Evolutionary conservation across 2,888 invertebrate genomes (phyloP).

Genomic region (Cantharis flavilabris): DNA sequence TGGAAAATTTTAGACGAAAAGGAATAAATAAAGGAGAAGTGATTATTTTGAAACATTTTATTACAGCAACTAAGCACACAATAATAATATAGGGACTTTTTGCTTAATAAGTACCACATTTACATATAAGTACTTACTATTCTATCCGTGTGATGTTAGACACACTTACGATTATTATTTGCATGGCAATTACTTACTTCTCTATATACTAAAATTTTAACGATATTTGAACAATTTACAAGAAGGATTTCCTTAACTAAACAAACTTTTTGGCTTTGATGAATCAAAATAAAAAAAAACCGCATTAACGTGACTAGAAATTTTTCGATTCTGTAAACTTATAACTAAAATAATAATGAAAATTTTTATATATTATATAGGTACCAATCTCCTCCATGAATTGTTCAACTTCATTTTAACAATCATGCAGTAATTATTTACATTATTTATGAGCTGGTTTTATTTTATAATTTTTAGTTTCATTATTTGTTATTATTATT

Average conservation of each 20-base stretch:
- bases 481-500: not conserved
- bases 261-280: not conserved
- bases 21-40: not conserved
- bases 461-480: not conserved
- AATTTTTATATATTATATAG: not conserved
- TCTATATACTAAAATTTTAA: constrained; percentile 45
- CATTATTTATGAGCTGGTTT: not conserved
- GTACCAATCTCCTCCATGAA: not conserved
- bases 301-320: not conserved
- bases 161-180: constrained; percentile 46
- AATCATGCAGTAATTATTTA: constrained; percentile 1
- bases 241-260: constrained; percentile 2
- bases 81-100: constrained; percentile 30
- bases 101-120: constrained; percentile 39
- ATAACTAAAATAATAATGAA: not conserved
- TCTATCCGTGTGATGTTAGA: constrained; percentile 45
- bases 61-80: constrained; percentile 41
- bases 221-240: constrained; percentile 26
- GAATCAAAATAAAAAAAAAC: not conserved
- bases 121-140: constrained; percentile 33
- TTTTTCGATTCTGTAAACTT: not conserved
- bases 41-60: constrained; percentile 23
- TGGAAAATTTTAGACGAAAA: not conserved
- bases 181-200: constrained; percentile 54
- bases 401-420: constrained; percentile 2